Conservation (phyloP, 2,113 vertebrate genomes). For the Dromaius novaehollandiae region DNA sequence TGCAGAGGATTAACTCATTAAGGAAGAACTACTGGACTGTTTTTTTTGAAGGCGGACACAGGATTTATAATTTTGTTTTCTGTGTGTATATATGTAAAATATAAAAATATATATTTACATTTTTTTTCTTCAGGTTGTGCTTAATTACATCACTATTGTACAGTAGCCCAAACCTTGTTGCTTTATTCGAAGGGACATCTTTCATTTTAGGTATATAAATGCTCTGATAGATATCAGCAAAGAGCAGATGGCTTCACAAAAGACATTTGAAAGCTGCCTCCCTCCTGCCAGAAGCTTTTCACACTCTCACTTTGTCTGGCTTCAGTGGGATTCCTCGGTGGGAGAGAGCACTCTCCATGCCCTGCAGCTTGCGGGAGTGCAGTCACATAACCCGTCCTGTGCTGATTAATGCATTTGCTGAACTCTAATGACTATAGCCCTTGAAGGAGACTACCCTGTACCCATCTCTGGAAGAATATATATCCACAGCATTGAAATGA, state of each 20-base stretch:
- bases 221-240: background rate
- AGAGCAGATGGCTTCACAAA: constrained; percentile 56
- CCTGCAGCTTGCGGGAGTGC: background rate
- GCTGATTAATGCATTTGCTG: background rate
- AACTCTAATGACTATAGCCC: background rate
- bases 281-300: constrained; percentile 47
- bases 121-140: background rate
- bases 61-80: background rate
- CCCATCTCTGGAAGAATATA: background rate
- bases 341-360: background rate
- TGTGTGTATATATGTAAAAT: background rate
- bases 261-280: background rate
- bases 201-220: background rate
- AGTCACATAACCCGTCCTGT: background rate
- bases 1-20: background rate
- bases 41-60: background rate
- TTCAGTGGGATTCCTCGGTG: background rate
- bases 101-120: background rate
- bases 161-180: background rate
- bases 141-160: background rate
- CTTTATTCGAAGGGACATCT: background rate
- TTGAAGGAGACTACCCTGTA: background rate
- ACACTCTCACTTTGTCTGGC: constrained; percentile 15
- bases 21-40: background rate
- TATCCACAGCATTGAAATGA: background rate